Conservation (phyloP, 2,113 vertebrate species). For the Ceyx cyanopectus region DNA sequence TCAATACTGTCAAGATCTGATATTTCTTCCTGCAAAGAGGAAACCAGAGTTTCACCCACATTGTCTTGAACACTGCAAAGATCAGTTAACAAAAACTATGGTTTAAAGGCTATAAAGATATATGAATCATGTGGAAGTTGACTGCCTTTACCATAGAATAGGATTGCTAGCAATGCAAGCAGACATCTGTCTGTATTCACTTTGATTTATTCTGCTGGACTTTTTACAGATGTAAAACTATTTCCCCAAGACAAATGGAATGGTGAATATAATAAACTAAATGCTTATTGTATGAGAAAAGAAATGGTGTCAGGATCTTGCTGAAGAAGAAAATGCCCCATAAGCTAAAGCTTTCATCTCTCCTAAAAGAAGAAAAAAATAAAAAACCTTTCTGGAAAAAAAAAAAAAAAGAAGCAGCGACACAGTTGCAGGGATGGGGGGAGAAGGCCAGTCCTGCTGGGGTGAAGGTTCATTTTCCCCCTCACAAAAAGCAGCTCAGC, state of each 20-base stretch:
- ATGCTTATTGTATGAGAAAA: not conserved
- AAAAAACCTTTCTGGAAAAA: not conserved
- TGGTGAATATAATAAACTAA: slow-evolving; percentile 47
- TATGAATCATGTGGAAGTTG: not conserved
- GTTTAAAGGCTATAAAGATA: not conserved
- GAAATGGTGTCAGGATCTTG: not conserved
- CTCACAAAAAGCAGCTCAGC: not conserved
- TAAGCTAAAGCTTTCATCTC: not conserved
- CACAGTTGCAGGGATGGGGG: not conserved
- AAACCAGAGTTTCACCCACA: not conserved
- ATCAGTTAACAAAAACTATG: not conserved
- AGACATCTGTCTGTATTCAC: not conserved
- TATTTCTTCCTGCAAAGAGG: not conserved
- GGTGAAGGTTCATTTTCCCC: not conserved
- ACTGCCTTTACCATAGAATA: not conserved
- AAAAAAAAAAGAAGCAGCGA: not conserved
- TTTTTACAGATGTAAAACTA: slow-evolving; percentile 31
- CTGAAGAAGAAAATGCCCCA: not conserved
- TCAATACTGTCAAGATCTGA: not conserved
- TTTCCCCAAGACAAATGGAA: slow-evolving; percentile 52
- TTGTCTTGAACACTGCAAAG: not conserved
- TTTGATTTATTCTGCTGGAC: slow-evolving; percentile 20
- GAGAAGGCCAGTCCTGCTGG: not conserved
- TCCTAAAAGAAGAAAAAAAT: not conserved
- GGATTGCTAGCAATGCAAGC: not conserved